Evolutionary conservation across 2,888 invertebrate species (phyloP), one percentile per base, ranked within the genome.

Genomic region (Rapana venosa): DNA sequence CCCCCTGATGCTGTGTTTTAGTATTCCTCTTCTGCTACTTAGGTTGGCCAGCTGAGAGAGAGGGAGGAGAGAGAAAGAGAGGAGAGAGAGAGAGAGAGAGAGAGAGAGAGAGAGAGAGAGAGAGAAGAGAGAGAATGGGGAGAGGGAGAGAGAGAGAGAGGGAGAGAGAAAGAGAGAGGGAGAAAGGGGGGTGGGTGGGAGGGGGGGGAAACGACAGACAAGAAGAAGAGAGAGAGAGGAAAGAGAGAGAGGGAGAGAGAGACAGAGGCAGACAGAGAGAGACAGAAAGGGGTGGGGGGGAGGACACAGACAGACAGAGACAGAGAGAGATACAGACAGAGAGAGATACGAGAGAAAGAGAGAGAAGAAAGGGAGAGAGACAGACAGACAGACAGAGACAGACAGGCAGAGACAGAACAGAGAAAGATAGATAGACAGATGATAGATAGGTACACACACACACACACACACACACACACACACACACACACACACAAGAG

Each of bases 391-490:
- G 66, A 84, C 22, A 85, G 74, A 85, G 20, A 30, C 30, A 79
- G n/a, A 30, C 30, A 79, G n/a, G 13, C 30, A 79, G n/a, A 79
- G 79, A 79, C 30, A 30, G 79, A 15, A 30, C 30, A 30, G 79
- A 79, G 30, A 30, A 32, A 79, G 30, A 30, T 30, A 83, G 88
- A 88, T 66, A 88, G 84, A 61, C 32, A 83, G 66, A 61, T 15
- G n/a, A n/a, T n/a, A n/a, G n/a, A n/a, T n/a, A n/a, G n/a, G n/a
- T n/a, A n/a, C n/a, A n/a, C n/a, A n/a, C n/a, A n/a, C n/a, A n/a
- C n/a, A n/a, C n/a, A n/a, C n/a, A n/a, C n/a, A n/a, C n/a, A n/a
- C n/a, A n/a, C n/a, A n/a, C n/a, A n/a, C n/a, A n/a, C n/a, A n/a
- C n/a, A n/a, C n/a, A n/a, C n/a, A n/a, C n/a, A n/a, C n/a, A n/a